phyloP scores from a whole-genome alignment of 92 coral and sea anemone species.

The Diadumene lineata region DNA sequence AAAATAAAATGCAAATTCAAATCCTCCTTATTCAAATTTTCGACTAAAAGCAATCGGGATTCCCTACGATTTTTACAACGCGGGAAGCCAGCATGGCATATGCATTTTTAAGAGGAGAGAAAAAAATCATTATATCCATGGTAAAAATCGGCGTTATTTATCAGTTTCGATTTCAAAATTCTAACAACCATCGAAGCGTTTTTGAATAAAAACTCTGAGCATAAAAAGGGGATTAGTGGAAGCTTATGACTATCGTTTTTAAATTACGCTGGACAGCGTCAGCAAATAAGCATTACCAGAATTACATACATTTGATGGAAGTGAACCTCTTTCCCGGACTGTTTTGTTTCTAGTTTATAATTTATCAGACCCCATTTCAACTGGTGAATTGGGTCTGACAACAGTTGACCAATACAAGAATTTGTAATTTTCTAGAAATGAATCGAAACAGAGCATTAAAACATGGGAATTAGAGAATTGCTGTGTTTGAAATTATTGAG shows the following conservation, averaged over 20 bases:
- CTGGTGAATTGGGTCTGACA: not conserved
- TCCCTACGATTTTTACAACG: slow-evolving; percentile 11
- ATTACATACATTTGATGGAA: slow-evolving; percentile 1
- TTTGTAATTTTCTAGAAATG: too few relatives aligned
- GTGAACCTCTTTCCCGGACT: not conserved
- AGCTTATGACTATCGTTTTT: not conserved
- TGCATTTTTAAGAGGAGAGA: slow-evolving; percentile 8
- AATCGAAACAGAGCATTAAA: too few relatives aligned
- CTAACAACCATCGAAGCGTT: slow-evolving; percentile 9
- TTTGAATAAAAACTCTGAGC: not conserved
- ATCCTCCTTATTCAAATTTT: slow-evolving; percentile 7
- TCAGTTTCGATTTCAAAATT: not conserved
- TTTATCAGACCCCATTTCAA: not conserved
- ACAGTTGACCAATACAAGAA: too few relatives aligned
- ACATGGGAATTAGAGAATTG: too few relatives aligned
- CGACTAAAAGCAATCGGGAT: not conserved
- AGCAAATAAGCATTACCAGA: not conserved
- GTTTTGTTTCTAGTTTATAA: not conserved
- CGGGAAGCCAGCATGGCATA: not conserved
- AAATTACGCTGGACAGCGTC: not conserved
- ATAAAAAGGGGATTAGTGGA: not conserved
- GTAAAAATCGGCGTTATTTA: not conserved
- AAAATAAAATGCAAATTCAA: slow-evolving; percentile 7
- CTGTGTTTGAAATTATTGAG: too few relatives aligned
- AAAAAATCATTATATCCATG: not conserved